phyloP scores from a whole-genome alignment of 2,113 vertebrate species.

The Loxodonta africana region DNA sequence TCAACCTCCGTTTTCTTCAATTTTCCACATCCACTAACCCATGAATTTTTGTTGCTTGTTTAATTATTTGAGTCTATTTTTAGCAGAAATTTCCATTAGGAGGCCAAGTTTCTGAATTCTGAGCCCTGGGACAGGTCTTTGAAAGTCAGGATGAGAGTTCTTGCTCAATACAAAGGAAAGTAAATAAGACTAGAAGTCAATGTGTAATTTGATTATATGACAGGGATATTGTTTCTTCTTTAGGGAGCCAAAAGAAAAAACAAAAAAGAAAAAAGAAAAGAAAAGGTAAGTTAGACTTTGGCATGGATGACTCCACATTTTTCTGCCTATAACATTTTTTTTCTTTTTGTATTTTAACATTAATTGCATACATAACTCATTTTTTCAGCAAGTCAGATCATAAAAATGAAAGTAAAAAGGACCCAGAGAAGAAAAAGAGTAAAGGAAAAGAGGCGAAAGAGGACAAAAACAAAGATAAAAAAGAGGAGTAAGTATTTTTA shows the following conservation, averaged over 20 bases:
- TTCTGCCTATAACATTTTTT: neutral
- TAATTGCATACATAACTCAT: slow-evolving; percentile 42
- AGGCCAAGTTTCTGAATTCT: slow-evolving; percentile 17
- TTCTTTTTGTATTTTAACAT: slow-evolving; percentile 62
- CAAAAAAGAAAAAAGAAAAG: slow-evolving; percentile 90
- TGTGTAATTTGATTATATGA: slow-evolving; percentile 5
- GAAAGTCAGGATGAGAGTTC: slow-evolving; percentile 4
- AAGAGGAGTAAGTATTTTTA: slow-evolving; percentile 88
- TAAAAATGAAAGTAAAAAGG: slow-evolving; percentile 86
- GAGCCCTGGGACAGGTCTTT: neutral
- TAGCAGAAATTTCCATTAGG: neutral
- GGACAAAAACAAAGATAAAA: slow-evolving; percentile 88
- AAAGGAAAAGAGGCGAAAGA: slow-evolving; percentile 87
- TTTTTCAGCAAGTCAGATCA: slow-evolving; percentile 87
- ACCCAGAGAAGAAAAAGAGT: slow-evolving; percentile 87
- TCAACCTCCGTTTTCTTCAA: neutral
- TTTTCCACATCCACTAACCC: neutral
- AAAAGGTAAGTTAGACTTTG: slow-evolving; percentile 84
- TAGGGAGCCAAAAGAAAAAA: slow-evolving; percentile 91
- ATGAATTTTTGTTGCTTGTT: neutral
- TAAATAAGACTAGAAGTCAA: slow-evolving; percentile 1
- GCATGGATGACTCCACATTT: neutral
- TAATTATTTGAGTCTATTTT: neutral
- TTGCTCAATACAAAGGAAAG: slow-evolving; percentile 33
- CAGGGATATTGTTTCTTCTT: slow-evolving; percentile 70